Percentiles rank a stretch among this genome's conserved stretches.
These are phyloP conservation scores for Staurois parvus DNA, from an alignment of 2,797 vertebrate genomes.

Conservation along the genomic window DNA sequence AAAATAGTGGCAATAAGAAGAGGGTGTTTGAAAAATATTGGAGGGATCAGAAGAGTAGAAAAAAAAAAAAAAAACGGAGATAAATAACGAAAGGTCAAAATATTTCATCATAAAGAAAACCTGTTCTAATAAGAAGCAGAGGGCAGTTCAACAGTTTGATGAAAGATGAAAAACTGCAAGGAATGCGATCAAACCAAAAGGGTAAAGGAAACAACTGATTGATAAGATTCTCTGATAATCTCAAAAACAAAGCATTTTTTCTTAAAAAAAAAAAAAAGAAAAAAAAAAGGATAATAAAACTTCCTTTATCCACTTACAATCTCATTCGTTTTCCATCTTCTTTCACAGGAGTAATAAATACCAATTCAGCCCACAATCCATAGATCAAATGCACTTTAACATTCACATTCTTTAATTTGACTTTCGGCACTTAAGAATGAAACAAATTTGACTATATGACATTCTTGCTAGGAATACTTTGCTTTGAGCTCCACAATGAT, in stretches of 20 bases:
- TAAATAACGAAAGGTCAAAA: background rate
- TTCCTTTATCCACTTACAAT: slow-evolving; percentile 11
- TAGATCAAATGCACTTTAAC: background rate
- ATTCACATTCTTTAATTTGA: slow-evolving; percentile 14
- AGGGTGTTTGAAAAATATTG: background rate
- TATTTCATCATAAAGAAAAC: background rate
- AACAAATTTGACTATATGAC: background rate
- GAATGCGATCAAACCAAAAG: background rate
- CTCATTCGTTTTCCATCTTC: slow-evolving; percentile 4
- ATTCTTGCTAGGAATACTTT: slow-evolving; percentile 3
- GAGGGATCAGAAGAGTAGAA: background rate
- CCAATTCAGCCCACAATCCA: slow-evolving; percentile 15
- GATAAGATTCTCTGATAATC: background rate
- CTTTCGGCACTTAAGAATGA: slow-evolving; percentile 22
- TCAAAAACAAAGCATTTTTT: slow-evolving; percentile 3
- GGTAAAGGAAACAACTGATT: slow-evolving; percentile 3
- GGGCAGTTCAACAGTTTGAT: background rate
- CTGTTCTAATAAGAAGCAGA: background rate
- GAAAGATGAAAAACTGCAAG: background rate
- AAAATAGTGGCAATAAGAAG: background rate
- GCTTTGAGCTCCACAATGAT: background rate
- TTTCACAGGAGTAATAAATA: slow-evolving; percentile 23
- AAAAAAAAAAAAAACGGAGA: background rate
- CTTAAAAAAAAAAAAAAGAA: background rate
- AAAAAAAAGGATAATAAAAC: background rate